Evolutionary conservation across 2,888 invertebrate species (phyloP), one percentile per base, ranked within the genome.

Genomic region (Yponomeuta plumbellus): DNA sequence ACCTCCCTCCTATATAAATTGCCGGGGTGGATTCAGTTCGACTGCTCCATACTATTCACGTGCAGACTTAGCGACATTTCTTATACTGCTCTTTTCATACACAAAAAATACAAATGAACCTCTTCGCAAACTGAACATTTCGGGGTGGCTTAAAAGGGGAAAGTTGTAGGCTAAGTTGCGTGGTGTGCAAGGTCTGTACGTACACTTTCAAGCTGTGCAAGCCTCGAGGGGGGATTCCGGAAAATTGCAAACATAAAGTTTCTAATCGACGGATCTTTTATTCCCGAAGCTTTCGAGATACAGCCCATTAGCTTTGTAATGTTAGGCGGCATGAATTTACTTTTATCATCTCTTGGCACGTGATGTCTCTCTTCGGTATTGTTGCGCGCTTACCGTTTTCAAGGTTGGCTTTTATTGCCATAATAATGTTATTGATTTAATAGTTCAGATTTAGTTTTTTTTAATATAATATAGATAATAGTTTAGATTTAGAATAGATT

Each of bases 221-320:
- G 76, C 68, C 76, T 76, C 75, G 71, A 57, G 66, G 74, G 80
- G 80, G 83, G 80, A 74, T 75, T 79, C 78, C 76, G 80, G 85
- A 84, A 87, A 86, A 89, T 89, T 88, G 87, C 88, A 87, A 89
- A 86, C 90, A 90, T 90, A 91, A 90, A 91, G 84, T 90, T 90
- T 90, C 84, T 90, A 89, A 91, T 91, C 90, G 90, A 88, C 88
- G 86, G 83, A 88, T 88, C 88, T 90, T 89, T 90, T 90, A 89
- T 89, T 89, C 87, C 84, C 84, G 13, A 79, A 81, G 83, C 86
- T 83, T 81, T 84, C 80, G 77, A 88, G 90, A 88, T 87, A 88
- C 89, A 87, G 88, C 84, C 90, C 90, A 90, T 91, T 91, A 90
- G 89, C 88, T 84, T 79, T 76, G 88, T 88, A 90, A 89, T 87